These are phyloP conservation scores for Motacilla tschutschensis DNA, from an alignment of 2,113 vertebrate species.

Conservation along the genomic window DNA sequence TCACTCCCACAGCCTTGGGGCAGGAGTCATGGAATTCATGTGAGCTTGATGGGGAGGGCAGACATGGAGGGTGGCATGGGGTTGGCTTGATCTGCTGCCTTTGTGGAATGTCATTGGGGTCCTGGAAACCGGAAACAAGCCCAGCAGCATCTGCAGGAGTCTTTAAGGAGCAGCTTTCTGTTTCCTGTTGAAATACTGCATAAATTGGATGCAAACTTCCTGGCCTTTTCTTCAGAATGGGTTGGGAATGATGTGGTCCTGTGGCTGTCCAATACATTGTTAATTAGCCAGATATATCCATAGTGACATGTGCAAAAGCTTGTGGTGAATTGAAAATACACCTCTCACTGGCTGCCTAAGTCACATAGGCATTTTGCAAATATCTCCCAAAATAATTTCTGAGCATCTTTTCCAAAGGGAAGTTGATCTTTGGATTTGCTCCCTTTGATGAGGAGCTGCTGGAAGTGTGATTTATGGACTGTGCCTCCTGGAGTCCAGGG, in stretches of 20 bases:
- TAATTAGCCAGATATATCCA: not conserved
- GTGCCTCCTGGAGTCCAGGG: not conserved
- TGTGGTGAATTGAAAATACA: not conserved
- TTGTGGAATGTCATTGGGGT: not conserved
- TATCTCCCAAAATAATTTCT: not conserved
- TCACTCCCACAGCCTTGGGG: not conserved
- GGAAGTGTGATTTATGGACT: not conserved
- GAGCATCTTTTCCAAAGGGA: not conserved
- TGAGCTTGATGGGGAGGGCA: not conserved
- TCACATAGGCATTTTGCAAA: not conserved
- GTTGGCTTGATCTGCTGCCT: not conserved
- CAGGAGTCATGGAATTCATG: not conserved
- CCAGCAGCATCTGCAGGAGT: not conserved
- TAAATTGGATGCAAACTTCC: not conserved
- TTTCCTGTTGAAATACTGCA: not conserved
- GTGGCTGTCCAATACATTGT: not conserved
- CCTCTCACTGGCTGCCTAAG: not conserved
- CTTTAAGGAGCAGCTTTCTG: not conserved
- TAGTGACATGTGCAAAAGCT: not conserved
- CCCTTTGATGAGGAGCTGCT: not conserved
- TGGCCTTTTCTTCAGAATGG: not conserved
- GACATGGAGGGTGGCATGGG: not conserved
- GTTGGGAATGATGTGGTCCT: not conserved
- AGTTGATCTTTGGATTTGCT: not conserved
- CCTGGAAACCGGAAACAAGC: rapidly evolving